Conservation (phyloP, 2,888 invertebrate genomes). For the Mythimna vitellina region DNA sequence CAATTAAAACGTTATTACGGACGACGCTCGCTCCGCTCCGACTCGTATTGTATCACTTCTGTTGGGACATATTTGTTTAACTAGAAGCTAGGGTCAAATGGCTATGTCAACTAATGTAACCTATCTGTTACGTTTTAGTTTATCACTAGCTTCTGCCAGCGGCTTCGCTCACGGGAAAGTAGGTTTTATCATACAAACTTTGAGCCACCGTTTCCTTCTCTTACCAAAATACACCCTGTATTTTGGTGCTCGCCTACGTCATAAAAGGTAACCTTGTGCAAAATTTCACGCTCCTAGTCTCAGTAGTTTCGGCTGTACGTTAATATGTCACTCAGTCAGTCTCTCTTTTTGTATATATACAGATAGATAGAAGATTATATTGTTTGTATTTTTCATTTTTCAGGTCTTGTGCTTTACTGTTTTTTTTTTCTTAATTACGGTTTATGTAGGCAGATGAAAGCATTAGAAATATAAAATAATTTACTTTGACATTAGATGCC, state of each 20-base stretch:
- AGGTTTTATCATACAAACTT: too few relatives aligned
- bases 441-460: too few relatives aligned
- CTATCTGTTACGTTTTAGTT: slow-evolving; percentile 7
- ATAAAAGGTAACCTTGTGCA: too few relatives aligned
- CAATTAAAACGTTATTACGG: slow-evolving; percentile 87
- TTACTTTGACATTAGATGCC: neutral
- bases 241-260: too few relatives aligned
- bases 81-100: slow-evolving; percentile 25
- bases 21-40: slow-evolving; percentile 69
- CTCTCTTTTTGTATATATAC: neutral
- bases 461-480: neutral
- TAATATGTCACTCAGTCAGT: neutral
- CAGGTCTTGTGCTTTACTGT: neutral
- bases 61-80: slow-evolving; percentile 59
- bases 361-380: neutral
- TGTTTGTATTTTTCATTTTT: neutral
- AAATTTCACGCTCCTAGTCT: too few relatives aligned
- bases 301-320: too few relatives aligned
- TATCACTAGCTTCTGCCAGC: too few relatives aligned
- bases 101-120: slow-evolving; percentile 4
- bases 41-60: slow-evolving; percentile 70
- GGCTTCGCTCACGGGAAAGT: too few relatives aligned
- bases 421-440: neutral
- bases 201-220: too few relatives aligned
- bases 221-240: too few relatives aligned